Percentiles rank a stretch among this genome's conserved stretches.
phyloP scores from a whole-genome alignment of 2,797 vertebrate genomes.

The Sebastes iracundus region DNA sequence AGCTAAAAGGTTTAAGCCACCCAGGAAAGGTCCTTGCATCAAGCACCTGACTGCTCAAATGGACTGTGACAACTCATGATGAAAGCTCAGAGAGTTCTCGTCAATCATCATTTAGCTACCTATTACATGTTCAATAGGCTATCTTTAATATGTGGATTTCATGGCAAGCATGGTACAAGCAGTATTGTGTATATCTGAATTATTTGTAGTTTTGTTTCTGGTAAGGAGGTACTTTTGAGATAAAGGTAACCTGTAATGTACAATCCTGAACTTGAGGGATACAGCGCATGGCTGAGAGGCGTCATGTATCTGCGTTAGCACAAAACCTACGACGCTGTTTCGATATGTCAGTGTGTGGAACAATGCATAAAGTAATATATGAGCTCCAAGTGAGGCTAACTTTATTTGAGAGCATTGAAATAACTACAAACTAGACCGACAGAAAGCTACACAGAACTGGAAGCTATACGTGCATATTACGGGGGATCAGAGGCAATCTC shows the following conservation, averaged over 20 bases:
- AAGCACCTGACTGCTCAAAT: conserved; percentile 84
- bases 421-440: conserved; percentile 68
- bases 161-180: conserved; percentile 82
- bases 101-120: conserved; percentile 92
- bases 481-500: conserved; percentile 65
- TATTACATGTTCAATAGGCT: conserved; percentile 82
- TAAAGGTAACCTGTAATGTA: conserved; percentile 81
- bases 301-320: conserved; percentile 79
- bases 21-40: conserved; percentile 88
- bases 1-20: conserved; percentile 82
- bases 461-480: conserved; percentile 44
- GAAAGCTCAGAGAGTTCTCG: conserved; percentile 85
- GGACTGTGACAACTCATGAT: conserved; percentile 81
- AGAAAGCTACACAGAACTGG: conserved; percentile 71
- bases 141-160: conserved; percentile 80
- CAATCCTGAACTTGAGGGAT: conserved; percentile 78
- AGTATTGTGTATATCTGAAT: conserved; percentile 83
- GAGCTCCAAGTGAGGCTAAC: conserved; percentile 63
- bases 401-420: conserved; percentile 69
- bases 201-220: conserved; percentile 80
- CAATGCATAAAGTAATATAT: conserved; percentile 75
- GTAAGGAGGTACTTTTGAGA: conserved; percentile 78
- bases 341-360: conserved; percentile 70
- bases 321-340: conserved; percentile 78
- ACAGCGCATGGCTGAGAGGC: conserved; percentile 59